Evolutionary conservation across 2,797 vertebrate species (phyloP).

Genomic region (Protonibea diacanthus): DNA sequence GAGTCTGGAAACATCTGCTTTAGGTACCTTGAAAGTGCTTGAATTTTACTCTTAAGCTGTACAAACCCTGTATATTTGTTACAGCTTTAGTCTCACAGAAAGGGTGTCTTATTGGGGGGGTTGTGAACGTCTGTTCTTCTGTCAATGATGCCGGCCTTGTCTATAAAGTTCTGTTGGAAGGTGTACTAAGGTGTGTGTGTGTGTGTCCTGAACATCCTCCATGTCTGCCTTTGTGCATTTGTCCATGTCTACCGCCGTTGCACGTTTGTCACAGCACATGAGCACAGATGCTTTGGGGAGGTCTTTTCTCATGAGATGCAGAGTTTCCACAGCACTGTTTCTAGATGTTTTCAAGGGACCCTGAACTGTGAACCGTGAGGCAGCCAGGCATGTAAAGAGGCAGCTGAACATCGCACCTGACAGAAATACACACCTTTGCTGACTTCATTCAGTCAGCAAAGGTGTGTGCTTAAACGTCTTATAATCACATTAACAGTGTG

Average conservation of each 20-base stretch:
- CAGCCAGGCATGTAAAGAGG: slow-evolving; percentile 1
- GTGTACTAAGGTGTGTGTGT: neutral
- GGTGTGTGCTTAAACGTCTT: neutral
- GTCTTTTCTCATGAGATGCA: slow-evolving; percentile 14
- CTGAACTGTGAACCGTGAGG: slow-evolving; percentile 16
- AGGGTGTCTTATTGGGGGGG: slow-evolving; percentile 7
- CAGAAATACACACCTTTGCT: slow-evolving; percentile 7
- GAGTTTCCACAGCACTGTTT: slow-evolving; percentile 11
- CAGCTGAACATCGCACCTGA: slow-evolving; percentile 5
- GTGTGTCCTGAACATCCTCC: neutral
- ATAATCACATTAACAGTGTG: neutral
- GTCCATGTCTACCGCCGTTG: neutral
- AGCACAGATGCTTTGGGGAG: slow-evolving; percentile 12
- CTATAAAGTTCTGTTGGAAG: neutral
- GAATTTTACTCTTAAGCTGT: too few species aligned
- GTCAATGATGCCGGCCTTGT: neutral
- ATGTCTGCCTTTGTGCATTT: neutral
- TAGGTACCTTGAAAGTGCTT: too few species aligned
- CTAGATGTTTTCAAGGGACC: slow-evolving; percentile 10
- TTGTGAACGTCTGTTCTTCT: neutral
- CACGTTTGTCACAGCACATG: slow-evolving; percentile 5
- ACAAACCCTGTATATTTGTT: neutral
- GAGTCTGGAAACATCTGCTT: too few species aligned
- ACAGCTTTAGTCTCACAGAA: neutral
- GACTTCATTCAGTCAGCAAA: neutral